These are phyloP conservation scores for Physeter macrocephalus DNA, from an alignment of 2,113 vertebrate genomes.

Conservation along the genomic window DNA sequence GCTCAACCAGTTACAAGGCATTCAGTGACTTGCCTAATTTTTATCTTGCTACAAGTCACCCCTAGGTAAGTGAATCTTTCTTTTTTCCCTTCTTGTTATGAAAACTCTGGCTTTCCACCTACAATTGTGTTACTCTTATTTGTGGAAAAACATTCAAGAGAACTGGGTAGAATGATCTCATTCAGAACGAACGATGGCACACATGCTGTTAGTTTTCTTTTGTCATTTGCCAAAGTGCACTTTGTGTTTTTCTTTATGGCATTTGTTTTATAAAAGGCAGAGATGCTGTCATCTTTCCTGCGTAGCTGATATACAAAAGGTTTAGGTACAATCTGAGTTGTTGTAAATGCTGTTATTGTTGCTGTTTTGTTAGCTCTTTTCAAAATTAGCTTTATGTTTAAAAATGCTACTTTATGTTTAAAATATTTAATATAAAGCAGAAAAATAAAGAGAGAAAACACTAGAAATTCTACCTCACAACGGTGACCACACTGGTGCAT, in stretches of 20 bases:
- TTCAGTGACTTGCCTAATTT: neutral
- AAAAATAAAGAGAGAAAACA: neutral
- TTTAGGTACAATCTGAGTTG: neutral
- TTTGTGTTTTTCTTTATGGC: neutral
- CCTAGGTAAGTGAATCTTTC: neutral
- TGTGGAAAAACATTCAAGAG: neutral
- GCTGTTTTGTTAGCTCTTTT: neutral
- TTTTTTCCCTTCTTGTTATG: neutral
- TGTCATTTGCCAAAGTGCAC: neutral
- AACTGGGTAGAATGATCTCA: neutral
- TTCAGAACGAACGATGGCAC: neutral
- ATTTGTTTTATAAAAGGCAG: neutral
- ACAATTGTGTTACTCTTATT: neutral
- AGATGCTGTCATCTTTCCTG: neutral
- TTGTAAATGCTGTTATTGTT: neutral
- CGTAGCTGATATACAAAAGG: neutral
- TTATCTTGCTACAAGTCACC: neutral
- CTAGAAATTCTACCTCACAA: neutral
- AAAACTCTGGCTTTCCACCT: slow-evolving; percentile 3
- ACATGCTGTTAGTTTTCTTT: neutral
- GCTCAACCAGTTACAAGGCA: neutral
- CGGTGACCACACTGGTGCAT: neutral
- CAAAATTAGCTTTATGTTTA: neutral
- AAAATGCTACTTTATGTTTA: neutral
- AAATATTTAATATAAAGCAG: neutral